These are phyloP conservation scores for Bothrops alternatus DNA, from an alignment of 2,797 vertebrate species.

Conservation along the genomic window DNA sequence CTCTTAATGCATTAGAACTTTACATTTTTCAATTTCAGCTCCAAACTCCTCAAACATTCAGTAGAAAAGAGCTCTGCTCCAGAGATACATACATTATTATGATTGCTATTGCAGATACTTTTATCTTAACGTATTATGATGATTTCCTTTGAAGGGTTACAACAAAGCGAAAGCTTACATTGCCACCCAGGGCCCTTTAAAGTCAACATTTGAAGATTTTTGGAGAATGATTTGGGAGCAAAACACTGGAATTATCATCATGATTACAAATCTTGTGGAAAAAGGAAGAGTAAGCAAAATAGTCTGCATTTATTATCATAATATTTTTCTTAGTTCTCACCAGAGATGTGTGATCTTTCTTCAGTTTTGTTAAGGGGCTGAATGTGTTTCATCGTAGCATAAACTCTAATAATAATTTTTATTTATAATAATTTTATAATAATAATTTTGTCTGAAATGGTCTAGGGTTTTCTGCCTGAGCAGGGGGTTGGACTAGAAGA, in stretches of 20 bases:
- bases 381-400: slow-evolving; percentile 16
- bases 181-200: slow-evolving; percentile 96
- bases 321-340: slow-evolving; percentile 10
- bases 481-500: too few relatives aligned
- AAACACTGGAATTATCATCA: slow-evolving; percentile 93
- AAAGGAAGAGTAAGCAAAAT: slow-evolving; percentile 89
- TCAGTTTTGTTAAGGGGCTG: slow-evolving; percentile 1
- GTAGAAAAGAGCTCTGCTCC: slow-evolving; percentile 45
- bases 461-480: too few relatives aligned
- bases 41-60: slow-evolving; percentile 34
- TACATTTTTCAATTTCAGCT: slow-evolving; percentile 37
- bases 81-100: slow-evolving; percentile 63
- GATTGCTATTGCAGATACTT: slow-evolving; percentile 54
- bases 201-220: slow-evolving; percentile 98
- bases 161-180: slow-evolving; percentile 95
- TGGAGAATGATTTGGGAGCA: slow-evolving; percentile 99
- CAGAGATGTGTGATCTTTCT: not conserved
- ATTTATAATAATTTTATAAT: too few relatives aligned
- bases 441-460: too few relatives aligned
- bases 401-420: not conserved
- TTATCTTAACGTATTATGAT: slow-evolving; percentile 63
- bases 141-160: slow-evolving; percentile 86
- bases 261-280: slow-evolving; percentile 99
- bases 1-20: slow-evolving; percentile 13
- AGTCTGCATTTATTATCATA: slow-evolving; percentile 33